phyloP scores from a whole-genome alignment of 2,797 vertebrate genomes.

The Lophotriccus pileatus region DNA sequence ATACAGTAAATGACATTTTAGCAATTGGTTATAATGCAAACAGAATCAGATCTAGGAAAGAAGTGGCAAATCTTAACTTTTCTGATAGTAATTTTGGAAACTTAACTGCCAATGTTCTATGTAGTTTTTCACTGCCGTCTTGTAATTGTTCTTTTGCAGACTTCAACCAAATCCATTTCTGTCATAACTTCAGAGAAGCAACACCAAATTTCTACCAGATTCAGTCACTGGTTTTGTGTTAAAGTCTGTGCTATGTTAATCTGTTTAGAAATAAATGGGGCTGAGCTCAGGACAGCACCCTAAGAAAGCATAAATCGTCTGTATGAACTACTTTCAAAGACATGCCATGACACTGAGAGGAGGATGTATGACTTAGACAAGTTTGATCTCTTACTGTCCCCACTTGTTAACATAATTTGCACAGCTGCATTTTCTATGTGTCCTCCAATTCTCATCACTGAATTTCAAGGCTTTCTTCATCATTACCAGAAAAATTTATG shows the following conservation, averaged over 20 bases:
- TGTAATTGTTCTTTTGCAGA: background rate
- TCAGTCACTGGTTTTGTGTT: background rate
- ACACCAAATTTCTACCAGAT: slow-evolving; percentile 11
- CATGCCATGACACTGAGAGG: background rate
- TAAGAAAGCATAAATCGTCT: background rate
- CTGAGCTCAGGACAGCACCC: background rate
- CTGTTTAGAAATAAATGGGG: background rate
- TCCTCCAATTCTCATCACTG: background rate
- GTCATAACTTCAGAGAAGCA: slow-evolving; percentile 6
- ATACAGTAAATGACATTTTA: background rate
- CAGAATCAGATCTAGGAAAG: background rate
- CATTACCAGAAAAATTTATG: background rate
- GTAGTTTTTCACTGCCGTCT: background rate
- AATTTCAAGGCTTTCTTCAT: background rate
- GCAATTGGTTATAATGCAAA: background rate
- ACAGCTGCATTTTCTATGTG: background rate
- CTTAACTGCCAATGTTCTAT: background rate
- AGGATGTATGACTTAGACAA: background rate
- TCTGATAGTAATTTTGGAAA: background rate
- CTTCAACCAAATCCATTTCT: background rate
- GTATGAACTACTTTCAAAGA: background rate
- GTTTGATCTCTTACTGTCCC: background rate
- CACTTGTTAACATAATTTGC: background rate
- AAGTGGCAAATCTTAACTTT: background rate
- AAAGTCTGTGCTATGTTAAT: background rate